phyloP scores from a whole-genome alignment of 1,140 invertebrate species.

The Bombus confusus region DNA sequence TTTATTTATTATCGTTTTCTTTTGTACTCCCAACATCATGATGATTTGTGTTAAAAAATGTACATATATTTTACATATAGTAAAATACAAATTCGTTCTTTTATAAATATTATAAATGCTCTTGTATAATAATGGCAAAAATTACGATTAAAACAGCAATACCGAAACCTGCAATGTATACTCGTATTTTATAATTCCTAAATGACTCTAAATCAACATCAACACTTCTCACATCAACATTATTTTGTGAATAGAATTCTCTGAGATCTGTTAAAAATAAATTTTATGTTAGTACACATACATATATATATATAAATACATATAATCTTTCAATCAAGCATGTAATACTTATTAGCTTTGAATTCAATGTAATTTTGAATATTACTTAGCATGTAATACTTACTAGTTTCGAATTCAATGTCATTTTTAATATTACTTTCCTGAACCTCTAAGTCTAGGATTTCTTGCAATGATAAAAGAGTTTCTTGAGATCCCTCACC shows the following conservation, averaged over 20 bases:
- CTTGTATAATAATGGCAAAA: slow-evolving; percentile 84
- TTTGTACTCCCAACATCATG: background rate
- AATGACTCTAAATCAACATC: slow-evolving; percentile 79
- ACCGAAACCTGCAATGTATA: slow-evolving; percentile 83
- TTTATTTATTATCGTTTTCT: background rate
- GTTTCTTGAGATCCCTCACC: slow-evolving; percentile 90
- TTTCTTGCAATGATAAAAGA: slow-evolving; percentile 87
- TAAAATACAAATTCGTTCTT: slow-evolving; percentile 14
- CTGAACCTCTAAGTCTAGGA: slow-evolving; percentile 88
- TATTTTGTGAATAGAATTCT: slow-evolving; percentile 85
- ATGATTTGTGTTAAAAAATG: slow-evolving; percentile 25
- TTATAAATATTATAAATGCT: slow-evolving; percentile 64
- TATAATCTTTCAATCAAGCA: slow-evolving; percentile 9
- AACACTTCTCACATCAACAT: slow-evolving; percentile 82
- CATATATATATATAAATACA: slow-evolving; percentile 5
- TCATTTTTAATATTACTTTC: slow-evolving; percentile 86
- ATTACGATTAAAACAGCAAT: slow-evolving; percentile 84
- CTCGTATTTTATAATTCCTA: slow-evolving; percentile 82
- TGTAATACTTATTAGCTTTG: slow-evolving; percentile 81
- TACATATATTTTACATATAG: slow-evolving; percentile 47
- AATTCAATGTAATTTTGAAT: slow-evolving; percentile 87
- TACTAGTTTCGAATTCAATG: slow-evolving; percentile 85
- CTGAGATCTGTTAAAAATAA: slow-evolving; percentile 84
- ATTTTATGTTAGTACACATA: slow-evolving; percentile 40
- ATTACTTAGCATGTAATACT: slow-evolving; percentile 75